phyloP scores from a whole-genome alignment of 2,113 vertebrate genomes.

The Donacobius atricapilla region DNA sequence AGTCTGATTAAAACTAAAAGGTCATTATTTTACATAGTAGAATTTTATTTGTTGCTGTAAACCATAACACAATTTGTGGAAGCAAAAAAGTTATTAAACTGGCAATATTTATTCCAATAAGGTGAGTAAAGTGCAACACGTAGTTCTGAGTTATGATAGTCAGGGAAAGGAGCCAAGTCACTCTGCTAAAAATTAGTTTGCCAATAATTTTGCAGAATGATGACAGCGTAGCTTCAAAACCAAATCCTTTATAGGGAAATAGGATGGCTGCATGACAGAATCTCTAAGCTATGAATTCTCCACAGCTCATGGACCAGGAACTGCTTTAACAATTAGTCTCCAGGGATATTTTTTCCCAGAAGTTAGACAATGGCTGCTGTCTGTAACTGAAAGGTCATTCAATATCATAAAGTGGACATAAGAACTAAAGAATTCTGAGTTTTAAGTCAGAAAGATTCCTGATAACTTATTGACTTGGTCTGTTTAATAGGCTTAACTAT shows the following conservation, averaged over 20 bases:
- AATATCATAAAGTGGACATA: conserved; percentile 16
- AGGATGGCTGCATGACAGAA: conserved; percentile 69
- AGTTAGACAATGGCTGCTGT: conserved; percentile 58
- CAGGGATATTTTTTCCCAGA: conserved; percentile 50
- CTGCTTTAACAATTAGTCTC: conserved; percentile 71
- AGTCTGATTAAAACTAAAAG: conserved; percentile 64
- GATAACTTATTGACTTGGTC: background rate
- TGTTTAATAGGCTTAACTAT: background rate
- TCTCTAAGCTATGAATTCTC: conserved; percentile 72
- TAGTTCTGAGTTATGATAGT: conserved; percentile 63
- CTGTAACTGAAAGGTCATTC: conserved; percentile 27
- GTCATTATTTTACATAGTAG: conserved; percentile 50
- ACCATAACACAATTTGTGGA: conserved; percentile 59
- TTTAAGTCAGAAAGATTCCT: background rate
- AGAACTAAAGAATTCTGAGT: background rate
- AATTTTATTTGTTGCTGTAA: conserved; percentile 66
- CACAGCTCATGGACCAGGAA: conserved; percentile 62
- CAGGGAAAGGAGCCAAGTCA: conserved; percentile 54
- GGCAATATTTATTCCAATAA: conserved; percentile 69
- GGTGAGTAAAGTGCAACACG: conserved; percentile 63
- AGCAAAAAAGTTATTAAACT: conserved; percentile 63
- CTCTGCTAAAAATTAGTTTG: conserved; percentile 75
- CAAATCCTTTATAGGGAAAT: conserved; percentile 74
- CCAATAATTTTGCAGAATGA: conserved; percentile 75
- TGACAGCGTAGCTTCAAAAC: conserved; percentile 70